Evolutionary conservation across 2,888 invertebrate genomes (phyloP), one percentile per base, ranked within the genome.

Genomic region (Homarus gammarus): DNA sequence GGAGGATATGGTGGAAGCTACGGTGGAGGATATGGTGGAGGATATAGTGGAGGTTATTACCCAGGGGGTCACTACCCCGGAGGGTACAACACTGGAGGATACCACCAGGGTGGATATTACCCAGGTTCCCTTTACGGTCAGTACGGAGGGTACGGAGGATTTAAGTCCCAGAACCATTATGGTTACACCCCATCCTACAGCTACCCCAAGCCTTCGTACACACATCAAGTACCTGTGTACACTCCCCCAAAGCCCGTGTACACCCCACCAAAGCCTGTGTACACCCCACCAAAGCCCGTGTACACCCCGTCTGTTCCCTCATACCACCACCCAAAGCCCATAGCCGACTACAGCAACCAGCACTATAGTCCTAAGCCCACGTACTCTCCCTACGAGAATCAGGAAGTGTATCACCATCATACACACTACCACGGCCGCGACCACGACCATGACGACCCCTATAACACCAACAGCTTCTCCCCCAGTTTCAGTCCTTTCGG

Each of bases 401-500:
- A 79, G 2, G 68, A 75, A 10, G 61, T 84, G 36, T 18, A 70
- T n/a, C 84, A 84, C 84, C 84, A 84, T 49, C 89, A 89, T 81
- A 68, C 84, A 40, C 89, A 89, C 84, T 78, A 83, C n/a, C 89
- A 89, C 84, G 56, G 33, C 81, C 87, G 82, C 33, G 56, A 72
- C n/a, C 72, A 87, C 31, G 72, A 79, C 51, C 70, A 72, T 22
- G 56, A 78, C 36, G 33, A 33, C 36, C 12, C 31, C 56, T 38
- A 2, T 40, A 18, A 75, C 40, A 5, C 6, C 49, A 1, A 77
- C 36, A 38, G 40, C 1, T 64, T 64, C 64, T 27, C 64, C 22
- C 64, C 64, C 5, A 64, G 64, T 22, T 81, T 61, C 31, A 61
- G 81, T 33, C 81, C 61, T n/a, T 40, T 31, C 22, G 40, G 70